Conservation (phyloP, 2,888 invertebrate species). For the Macaria liturata region DNA sequence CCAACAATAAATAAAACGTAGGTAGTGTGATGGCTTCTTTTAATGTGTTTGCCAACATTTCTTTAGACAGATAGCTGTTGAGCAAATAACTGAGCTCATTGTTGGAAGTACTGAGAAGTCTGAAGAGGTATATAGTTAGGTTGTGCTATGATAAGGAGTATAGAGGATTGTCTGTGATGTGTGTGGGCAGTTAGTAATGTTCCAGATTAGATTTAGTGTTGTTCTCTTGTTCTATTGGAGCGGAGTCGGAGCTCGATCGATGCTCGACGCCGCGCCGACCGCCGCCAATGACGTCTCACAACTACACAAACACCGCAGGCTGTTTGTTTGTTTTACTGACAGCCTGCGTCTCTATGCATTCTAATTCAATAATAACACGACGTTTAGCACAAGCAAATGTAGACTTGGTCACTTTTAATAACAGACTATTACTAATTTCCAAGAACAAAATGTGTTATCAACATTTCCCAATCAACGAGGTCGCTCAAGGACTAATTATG, state of each 20-base stretch:
- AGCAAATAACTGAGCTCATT: conserved; percentile 14
- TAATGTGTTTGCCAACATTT: background rate
- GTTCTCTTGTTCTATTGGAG: conserved; percentile 22
- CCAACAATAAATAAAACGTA: background rate
- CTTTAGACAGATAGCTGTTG: background rate
- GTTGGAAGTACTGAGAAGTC: conserved; percentile 25
- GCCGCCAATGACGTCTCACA: conserved; percentile 25
- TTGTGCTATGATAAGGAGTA: too few relatives aligned
- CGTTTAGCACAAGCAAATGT: too few relatives aligned
- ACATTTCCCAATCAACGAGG: too few relatives aligned
- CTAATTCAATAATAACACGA: too few relatives aligned
- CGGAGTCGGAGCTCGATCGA: conserved; percentile 33
- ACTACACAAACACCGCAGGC: conserved; percentile 6
- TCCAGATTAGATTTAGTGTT: conserved; percentile 14
- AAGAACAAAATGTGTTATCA: too few relatives aligned
- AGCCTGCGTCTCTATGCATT: too few relatives aligned
- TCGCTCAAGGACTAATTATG: too few relatives aligned
- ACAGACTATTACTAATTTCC: too few relatives aligned
- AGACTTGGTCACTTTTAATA: too few relatives aligned
- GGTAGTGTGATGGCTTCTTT: background rate
- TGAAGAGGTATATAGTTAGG: conserved; percentile 1
- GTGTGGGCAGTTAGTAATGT: too few relatives aligned
- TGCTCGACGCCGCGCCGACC: conserved; percentile 21
- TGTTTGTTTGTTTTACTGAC: too few relatives aligned
- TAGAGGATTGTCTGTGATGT: too few relatives aligned